Conservation (phyloP, 2,888 invertebrate species). For the Dusona sp. region DNA sequence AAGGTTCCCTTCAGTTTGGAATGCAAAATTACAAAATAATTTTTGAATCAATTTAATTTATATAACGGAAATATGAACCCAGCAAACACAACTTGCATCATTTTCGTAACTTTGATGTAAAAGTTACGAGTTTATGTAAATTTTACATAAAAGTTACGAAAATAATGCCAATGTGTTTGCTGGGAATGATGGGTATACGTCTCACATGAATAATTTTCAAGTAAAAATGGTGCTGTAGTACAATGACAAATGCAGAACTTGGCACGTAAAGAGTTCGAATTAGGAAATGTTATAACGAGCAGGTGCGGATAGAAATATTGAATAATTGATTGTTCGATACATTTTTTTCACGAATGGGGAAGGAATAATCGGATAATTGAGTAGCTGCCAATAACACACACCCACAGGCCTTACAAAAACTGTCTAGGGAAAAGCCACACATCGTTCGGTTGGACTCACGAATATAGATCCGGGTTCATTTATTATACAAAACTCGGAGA, state of each 20-base stretch:
- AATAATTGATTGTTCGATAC: constrained; percentile 33
- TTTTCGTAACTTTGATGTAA: no score
- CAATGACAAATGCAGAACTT: neutral
- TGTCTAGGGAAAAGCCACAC: constrained; percentile 20
- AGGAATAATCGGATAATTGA: constrained; percentile 30
- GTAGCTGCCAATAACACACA: constrained; percentile 37
- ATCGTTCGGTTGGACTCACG: constrained; percentile 6
- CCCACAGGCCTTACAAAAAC: neutral
- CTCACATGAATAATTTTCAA: neutral
- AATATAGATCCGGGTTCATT: neutral
- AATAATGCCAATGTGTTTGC: no score
- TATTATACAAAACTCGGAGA: constrained; percentile 24
- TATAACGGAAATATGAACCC: no score
- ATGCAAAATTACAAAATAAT: no score
- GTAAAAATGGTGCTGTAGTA: neutral
- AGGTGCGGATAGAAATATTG: constrained; percentile 1
- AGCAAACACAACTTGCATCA: no score
- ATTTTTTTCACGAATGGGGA: neutral
- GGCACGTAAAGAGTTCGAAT: neutral
- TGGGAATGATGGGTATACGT: no score
- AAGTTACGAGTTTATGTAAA: no score
- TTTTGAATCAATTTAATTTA: no score
- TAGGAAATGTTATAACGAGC: neutral
- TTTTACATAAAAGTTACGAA: no score
- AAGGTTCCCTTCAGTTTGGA: no score